Evolutionary conservation across 2,888 invertebrate genomes (phyloP).

Genomic region (Pandemis cinnamomeana): DNA sequence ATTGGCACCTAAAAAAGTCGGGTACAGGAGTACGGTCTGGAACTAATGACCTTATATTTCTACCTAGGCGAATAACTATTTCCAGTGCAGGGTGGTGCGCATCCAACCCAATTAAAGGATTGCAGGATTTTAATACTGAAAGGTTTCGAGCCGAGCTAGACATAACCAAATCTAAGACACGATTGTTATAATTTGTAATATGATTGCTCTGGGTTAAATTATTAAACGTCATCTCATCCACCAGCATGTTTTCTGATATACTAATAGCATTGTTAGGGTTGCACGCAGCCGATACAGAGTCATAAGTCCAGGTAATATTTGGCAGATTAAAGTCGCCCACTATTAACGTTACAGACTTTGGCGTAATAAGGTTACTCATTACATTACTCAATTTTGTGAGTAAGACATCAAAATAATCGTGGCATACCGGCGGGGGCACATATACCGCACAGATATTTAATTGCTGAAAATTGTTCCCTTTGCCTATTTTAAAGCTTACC

Average conservation of each 20-base stretch:
- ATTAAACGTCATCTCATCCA: not conserved
- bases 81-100: not conserved
- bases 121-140: not conserved
- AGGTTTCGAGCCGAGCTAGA: not conserved
- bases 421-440: slow-evolving; percentile 7
- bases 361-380: not conserved
- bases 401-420: not conserved
- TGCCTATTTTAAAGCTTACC: not conserved
- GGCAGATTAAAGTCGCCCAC: slow-evolving; percentile 2
- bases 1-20: not conserved
- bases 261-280: not conserved
- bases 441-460: slow-evolving; percentile 1
- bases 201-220: slow-evolving; percentile 6
- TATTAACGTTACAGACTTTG: not conserved
- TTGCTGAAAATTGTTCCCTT: not conserved
- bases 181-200: not conserved
- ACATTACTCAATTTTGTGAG: not conserved
- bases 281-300: not conserved
- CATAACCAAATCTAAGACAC: slow-evolving; percentile 1
- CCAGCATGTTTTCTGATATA: not conserved
- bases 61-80: not conserved
- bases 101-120: not conserved
- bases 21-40: not conserved
- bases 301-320: not conserved
- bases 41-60: not conserved